phyloP scores from a whole-genome alignment of 1,140 invertebrate species.

The Drosophila paulistorum region DNA sequence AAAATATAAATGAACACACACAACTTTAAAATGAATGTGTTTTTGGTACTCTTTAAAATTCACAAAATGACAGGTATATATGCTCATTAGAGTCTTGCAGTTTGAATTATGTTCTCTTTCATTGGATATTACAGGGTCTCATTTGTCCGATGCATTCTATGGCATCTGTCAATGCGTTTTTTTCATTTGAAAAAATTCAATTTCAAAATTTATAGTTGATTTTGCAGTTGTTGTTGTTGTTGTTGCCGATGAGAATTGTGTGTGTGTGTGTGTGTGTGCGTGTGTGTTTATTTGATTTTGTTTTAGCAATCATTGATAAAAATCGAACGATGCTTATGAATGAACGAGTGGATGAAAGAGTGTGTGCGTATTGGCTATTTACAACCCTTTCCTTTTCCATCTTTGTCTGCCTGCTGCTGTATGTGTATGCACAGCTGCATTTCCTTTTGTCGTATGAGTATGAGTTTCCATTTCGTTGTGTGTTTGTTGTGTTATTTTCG shows the following conservation, averaged over 20 bases:
- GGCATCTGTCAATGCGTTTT: conserved; percentile 14
- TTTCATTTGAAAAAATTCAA: neutral
- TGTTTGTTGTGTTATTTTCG: conserved; percentile 31
- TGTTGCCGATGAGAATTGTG: conserved; percentile 24
- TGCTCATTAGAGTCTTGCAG: no score
- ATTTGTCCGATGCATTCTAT: no score
- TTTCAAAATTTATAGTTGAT: neutral
- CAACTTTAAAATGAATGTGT: conserved; percentile 40
- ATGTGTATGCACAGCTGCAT: conserved; percentile 64
- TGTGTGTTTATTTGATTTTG: conserved; percentile 50
- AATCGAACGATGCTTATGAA: conserved; percentile 78
- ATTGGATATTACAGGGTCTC: no score
- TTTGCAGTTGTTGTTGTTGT: neutral
- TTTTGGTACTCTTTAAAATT: no score
- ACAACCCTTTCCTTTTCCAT: neutral
- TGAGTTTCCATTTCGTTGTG: conserved; percentile 64
- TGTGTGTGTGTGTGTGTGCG: conserved; percentile 17
- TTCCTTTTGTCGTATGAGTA: conserved; percentile 60
- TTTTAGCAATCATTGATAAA: conserved; percentile 81
- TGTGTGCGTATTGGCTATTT: conserved; percentile 7
- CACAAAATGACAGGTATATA: no score
- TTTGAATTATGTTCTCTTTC: conserved; percentile 19
- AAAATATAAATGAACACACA: conserved; percentile 52
- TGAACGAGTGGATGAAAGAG: conserved; percentile 41
- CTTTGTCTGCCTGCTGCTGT: neutral